Base-by-base conservation (phyloP, 2,888 invertebrate genomes). In the Mythimna vitellina region DNA sequence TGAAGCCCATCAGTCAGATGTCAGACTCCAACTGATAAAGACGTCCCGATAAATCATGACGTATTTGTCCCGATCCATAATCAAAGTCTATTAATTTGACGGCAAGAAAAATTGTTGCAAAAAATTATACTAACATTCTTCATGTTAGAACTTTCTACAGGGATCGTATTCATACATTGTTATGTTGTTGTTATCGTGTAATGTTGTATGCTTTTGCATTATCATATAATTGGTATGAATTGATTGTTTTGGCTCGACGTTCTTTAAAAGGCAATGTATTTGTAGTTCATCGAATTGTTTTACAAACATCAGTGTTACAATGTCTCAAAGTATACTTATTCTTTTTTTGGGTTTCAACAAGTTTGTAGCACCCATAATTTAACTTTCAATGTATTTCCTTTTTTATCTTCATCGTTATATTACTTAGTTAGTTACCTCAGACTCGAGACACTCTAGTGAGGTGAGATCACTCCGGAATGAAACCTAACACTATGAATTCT, bases 1-100 rank as follows among this genome's bases (percentile, higher is more conserved):
- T 71, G 76, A 71, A 12, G 51, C 68, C 70, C 60, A 79, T 81
- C 81, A 80, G 79, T 82, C 74, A 84, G 66, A 53, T 77, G 87
- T 79, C 87, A 85, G 70, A 66, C 67, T 60, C 51, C 66, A 60
- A 64, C 56, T 76, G 82, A 86, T 87, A 71, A 64, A 87, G 87
- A 80, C 63, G 71, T 80, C 42, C 51, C 64, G 61, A 87, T 87
- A 86, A 80, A 80, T 86, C 86, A 76, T 58, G 65, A 82, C 81
- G 61, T 84, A 79, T 80, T 86, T 82, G 86, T 79, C 70, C 58
- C 70, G 84, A 73, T 61, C 80, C 73, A 82, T 84, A 80, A 80
- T 65, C 66, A 63, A 62, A 62, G 58, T 42, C 60, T 25, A 79
- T 83, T 76, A 73, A 73, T 65, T 67, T 78, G 22, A 54, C 20